phyloP scores from a whole-genome alignment of 2,888 invertebrate genomes.

The Tetragonisca angustula region DNA sequence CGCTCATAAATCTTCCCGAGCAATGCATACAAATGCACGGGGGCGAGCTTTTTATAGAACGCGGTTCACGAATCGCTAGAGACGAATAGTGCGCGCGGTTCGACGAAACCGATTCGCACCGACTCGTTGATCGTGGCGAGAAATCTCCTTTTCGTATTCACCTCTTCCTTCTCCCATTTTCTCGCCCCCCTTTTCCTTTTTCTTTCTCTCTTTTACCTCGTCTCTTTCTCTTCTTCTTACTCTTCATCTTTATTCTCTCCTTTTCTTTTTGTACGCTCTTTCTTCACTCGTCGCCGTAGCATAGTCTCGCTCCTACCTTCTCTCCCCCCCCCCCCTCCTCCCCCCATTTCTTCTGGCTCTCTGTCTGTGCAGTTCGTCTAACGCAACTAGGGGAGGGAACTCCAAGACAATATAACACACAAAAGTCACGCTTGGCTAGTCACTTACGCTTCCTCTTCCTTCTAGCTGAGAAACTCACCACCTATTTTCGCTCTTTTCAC shows the following conservation, averaged over 20 bases:
- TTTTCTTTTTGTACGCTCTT: background rate
- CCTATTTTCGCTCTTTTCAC: slow-evolving; percentile 53
- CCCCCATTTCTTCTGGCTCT: background rate
- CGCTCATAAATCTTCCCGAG: slow-evolving; percentile 37
- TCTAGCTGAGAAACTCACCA: slow-evolving; percentile 56
- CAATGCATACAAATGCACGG: slow-evolving; percentile 45
- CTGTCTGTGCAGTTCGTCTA: slow-evolving; percentile 13
- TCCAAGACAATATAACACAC: slow-evolving; percentile 66
- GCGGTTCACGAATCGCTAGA: slow-evolving; percentile 44
- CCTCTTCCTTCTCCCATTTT: background rate
- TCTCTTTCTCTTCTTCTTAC: background rate
- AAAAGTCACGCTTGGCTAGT: slow-evolving; percentile 69
- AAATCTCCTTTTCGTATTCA: background rate
- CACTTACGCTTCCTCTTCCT: slow-evolving; percentile 69
- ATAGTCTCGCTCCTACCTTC: background rate
- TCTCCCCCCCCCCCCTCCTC: too few species aligned
- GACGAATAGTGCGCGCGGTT: slow-evolving; percentile 15
- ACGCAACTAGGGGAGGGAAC: slow-evolving; percentile 27
- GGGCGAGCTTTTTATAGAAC: background rate
- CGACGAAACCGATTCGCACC: background rate
- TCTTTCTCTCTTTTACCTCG: too few species aligned
- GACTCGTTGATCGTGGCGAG: slow-evolving; percentile 2
- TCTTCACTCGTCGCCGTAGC: background rate
- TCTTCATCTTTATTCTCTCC: background rate
- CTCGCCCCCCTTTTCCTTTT: background rate